These are phyloP conservation scores for Melinaea marsaeus DNA, from an alignment of 2,888 invertebrate species.

Conservation along the genomic window DNA sequence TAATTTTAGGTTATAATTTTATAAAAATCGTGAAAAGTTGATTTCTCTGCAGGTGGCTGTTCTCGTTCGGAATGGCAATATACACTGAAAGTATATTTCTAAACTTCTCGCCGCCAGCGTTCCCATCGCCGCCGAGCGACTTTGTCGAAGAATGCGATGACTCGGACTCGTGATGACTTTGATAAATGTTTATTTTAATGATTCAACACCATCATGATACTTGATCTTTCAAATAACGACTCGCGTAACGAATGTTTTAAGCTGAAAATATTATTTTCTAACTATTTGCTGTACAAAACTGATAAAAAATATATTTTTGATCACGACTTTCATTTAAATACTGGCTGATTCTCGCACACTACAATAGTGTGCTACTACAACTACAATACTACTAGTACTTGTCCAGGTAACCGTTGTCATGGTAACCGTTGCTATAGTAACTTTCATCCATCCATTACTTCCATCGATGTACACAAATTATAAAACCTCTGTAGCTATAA, in stretches of 20 bases:
- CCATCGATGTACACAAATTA: too few relatives aligned
- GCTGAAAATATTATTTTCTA: constrained; percentile 7
- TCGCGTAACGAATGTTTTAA: constrained; percentile 2
- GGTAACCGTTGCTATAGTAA: too few relatives aligned
- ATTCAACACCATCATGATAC: background rate
- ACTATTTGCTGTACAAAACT: constrained; percentile 2
- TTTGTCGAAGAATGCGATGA: constrained; percentile 63
- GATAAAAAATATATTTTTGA: background rate
- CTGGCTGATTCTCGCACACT: too few relatives aligned
- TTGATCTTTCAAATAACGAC: background rate
- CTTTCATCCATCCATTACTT: too few relatives aligned
- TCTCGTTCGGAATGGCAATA: constrained; percentile 52
- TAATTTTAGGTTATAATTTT: too few relatives aligned
- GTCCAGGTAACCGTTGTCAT: too few relatives aligned
- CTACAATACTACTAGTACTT: too few relatives aligned
- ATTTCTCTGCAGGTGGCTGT: constrained; percentile 48
- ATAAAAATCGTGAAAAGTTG: background rate
- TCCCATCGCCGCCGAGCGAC: constrained; percentile 64
- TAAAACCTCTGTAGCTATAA: too few relatives aligned
- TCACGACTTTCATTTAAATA: background rate
- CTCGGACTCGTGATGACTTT: constrained; percentile 23
- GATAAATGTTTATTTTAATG: background rate
- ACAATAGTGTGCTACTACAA: too few relatives aligned
- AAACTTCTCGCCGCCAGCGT: constrained; percentile 54
- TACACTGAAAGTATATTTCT: constrained; percentile 55